Percentiles rank a stretch among this genome's conserved stretches.
Conservation (phyloP, 2,113 vertebrate species). For the Phylloscopus trochiloides region DNA sequence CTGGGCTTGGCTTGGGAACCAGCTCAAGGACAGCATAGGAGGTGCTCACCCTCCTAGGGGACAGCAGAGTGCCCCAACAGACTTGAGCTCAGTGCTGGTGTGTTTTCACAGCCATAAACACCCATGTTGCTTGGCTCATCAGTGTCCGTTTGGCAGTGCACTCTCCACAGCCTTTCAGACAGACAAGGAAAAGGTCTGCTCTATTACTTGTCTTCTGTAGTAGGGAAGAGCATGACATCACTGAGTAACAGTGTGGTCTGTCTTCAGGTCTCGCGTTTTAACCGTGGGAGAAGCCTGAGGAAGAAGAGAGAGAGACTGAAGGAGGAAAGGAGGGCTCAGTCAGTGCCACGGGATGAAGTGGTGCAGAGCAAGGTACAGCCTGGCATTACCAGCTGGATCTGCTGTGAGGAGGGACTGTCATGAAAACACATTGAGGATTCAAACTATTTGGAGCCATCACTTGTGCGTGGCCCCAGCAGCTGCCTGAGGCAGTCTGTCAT, state of each 20-base stretch:
- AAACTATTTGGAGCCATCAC: background rate
- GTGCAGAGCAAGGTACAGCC: slow-evolving; percentile 80
- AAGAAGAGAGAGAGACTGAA: slow-evolving; percentile 93
- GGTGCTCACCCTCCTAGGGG: background rate
- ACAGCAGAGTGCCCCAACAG: background rate
- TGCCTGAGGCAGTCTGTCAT: background rate
- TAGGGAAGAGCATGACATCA: background rate
- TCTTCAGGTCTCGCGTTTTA: slow-evolving; percentile 85
- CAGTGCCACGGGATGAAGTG: slow-evolving; percentile 90
- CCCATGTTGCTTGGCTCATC: background rate
- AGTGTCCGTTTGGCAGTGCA: background rate
- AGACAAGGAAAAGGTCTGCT: background rate
- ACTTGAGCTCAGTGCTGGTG: background rate
- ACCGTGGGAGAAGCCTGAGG: slow-evolving; percentile 89
- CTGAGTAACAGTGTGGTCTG: slow-evolving; percentile 40
- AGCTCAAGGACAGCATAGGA: background rate
- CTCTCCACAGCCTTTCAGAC: fast-evolving
- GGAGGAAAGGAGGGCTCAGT: slow-evolving; percentile 91
- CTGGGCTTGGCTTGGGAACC: background rate
- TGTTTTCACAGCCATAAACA: background rate
- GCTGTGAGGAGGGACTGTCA: background rate
- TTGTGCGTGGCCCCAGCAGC: background rate
- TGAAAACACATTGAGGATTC: background rate
- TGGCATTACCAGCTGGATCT: background rate
- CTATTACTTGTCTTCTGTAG: background rate